Evolutionary conservation across 2,888 invertebrate genomes (phyloP).

Genomic region (Ochropleura leucogaster): DNA sequence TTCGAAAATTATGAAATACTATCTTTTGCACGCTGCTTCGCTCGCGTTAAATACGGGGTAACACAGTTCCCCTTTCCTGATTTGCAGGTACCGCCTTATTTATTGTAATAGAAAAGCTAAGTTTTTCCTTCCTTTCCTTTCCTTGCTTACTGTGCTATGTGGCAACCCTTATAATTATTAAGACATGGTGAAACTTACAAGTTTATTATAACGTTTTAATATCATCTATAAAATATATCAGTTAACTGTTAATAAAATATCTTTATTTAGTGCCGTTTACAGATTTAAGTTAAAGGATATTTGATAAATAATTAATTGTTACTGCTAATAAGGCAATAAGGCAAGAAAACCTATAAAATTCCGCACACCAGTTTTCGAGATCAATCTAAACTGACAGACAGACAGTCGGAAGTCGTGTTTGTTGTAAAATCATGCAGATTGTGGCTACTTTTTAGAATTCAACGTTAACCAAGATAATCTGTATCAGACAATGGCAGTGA

Average conservation of each 20-base stretch:
- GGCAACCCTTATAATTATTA: background rate
- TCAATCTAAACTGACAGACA: conserved; percentile 10
- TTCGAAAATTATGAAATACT: no score
- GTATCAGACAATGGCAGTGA: conserved; percentile 40
- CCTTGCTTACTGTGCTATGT: no score
- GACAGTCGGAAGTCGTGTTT: conserved; percentile 9
- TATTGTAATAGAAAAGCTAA: no score
- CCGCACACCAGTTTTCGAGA: conserved; percentile 7
- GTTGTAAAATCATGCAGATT: conserved; percentile 20
- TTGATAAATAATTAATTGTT: background rate
- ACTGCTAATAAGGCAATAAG: no score
- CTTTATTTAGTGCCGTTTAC: conserved; percentile 7
- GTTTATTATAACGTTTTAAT: conserved; percentile 30
- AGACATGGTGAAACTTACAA: conserved; percentile 27
- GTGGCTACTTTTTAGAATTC: conserved; percentile 37
- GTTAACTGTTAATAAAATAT: conserved; percentile 11
- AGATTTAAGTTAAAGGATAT: conserved; percentile 14
- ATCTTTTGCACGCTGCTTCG: no score
- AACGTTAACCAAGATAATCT: conserved; percentile 35
- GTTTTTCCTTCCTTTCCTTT: no score
- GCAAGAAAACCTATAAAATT: background rate
- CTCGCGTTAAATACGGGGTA: no score
- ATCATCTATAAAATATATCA: conserved; percentile 16
- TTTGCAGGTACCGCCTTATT: no score
- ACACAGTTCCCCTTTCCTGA: no score